Evolutionary conservation across 1,140 invertebrate genomes (phyloP).

Genomic region (Rhagoletis pomonella): DNA sequence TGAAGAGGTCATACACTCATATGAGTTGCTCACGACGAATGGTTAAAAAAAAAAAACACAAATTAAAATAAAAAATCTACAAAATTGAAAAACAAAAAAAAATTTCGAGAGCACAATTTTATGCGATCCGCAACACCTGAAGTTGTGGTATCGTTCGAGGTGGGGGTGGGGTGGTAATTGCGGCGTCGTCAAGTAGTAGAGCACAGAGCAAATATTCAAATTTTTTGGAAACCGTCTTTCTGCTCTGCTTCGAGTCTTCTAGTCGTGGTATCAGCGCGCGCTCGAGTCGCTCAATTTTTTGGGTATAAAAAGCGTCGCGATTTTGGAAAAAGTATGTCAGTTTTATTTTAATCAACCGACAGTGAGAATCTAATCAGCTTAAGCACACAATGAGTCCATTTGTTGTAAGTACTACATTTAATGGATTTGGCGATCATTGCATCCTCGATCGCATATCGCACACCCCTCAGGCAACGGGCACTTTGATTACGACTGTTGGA

Average conservation of each 20-base stretch:
- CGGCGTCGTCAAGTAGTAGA: no score
- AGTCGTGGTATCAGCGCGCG: neutral
- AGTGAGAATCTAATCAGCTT: conserved; percentile 69
- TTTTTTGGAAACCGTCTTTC: conserved; percentile 39
- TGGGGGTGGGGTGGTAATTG: neutral
- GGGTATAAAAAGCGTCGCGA: conserved; percentile 69
- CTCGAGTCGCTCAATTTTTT: neutral
- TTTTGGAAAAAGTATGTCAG: conserved; percentile 71
- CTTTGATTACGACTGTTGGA: conserved; percentile 33
- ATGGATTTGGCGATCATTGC: neutral
- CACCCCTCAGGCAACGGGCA: neutral
- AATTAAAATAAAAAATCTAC: conserved; percentile 10
- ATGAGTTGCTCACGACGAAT: neutral
- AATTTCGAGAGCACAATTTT: neutral
- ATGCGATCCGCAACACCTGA: conserved; percentile 12
- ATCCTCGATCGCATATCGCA: no score
- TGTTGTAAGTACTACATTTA: conserved; percentile 69
- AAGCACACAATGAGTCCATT: conserved; percentile 73
- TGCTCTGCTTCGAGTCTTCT: neutral
- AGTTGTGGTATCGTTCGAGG: neutral
- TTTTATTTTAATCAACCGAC: conserved; percentile 73
- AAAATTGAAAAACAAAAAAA: conserved; percentile 4
- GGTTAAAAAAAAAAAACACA: neutral
- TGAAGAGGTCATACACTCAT: conserved; percentile 29
- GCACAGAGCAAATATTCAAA: conserved; percentile 15